phyloP scores from a whole-genome alignment of 1,140 invertebrate species.

The Dinothrombium tinctorium region DNA sequence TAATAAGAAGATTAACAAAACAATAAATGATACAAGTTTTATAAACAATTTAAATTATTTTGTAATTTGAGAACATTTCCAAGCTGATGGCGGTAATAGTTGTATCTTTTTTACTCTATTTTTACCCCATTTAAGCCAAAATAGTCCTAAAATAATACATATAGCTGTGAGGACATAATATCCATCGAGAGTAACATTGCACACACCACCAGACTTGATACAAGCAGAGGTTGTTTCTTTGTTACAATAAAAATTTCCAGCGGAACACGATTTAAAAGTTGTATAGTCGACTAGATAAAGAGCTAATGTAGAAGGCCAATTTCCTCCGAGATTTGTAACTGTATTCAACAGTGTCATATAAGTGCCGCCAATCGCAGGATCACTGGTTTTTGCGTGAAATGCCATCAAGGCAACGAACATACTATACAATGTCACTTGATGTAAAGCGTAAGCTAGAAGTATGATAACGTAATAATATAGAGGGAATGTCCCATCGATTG shows the following conservation, averaged over 20 bases:
- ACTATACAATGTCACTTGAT: slow-evolving; percentile 52
- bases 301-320: slow-evolving; percentile 80
- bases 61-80: slow-evolving; percentile 10
- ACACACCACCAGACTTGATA: slow-evolving; percentile 29
- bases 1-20: background rate
- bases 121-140: slow-evolving; percentile 36
- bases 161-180: slow-evolving; percentile 66
- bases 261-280: slow-evolving; percentile 24
- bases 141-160: slow-evolving; percentile 50
- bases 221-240: background rate
- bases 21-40: no score
- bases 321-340: slow-evolving; percentile 79
- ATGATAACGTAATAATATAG: slow-evolving; percentile 54
- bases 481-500: slow-evolving; percentile 36
- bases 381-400: slow-evolving; percentile 61
- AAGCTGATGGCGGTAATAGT: slow-evolving; percentile 9
- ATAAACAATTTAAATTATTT: background rate
- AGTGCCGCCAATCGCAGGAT: slow-evolving; percentile 81
- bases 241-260: slow-evolving; percentile 37
- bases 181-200: slow-evolving; percentile 50
- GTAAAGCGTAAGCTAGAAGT: slow-evolving; percentile 51
- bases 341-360: slow-evolving; percentile 99
- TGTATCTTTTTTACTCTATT: slow-evolving; percentile 10
- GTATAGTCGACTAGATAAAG: slow-evolving; percentile 76
- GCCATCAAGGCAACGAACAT: slow-evolving; percentile 63